These are phyloP conservation scores for Nemopilema nomurai DNA, from an alignment of 30 jellyfish, hydroid and myxozoan species.

Conservation along the genomic window DNA sequence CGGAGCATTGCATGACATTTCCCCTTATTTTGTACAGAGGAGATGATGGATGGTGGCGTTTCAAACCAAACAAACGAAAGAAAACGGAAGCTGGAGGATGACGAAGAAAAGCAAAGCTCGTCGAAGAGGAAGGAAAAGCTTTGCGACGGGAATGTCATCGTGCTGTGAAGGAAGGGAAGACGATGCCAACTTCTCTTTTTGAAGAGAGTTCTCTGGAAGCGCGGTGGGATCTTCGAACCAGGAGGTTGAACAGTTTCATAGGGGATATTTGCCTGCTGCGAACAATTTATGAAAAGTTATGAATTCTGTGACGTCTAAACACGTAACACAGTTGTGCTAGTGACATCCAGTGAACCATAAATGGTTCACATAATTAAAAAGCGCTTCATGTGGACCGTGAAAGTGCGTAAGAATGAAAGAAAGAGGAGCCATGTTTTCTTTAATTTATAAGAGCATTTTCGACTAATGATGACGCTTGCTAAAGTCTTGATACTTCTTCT, in stretches of 20 bases:
- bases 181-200: no score
- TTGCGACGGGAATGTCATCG: conserved; percentile 23
- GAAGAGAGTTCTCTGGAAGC: no score
- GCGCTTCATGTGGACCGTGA: not conserved
- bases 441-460: no score
- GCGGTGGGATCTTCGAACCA: no score
- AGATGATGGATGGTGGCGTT: conserved; percentile 20
- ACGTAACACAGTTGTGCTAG: not conserved
- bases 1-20: no score
- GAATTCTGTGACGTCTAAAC: not conserved
- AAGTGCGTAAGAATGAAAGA: no score
- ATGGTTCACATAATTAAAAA: not conserved
- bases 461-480: no score
- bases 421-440: no score
- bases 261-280: not conserved
- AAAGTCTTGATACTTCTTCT: no score
- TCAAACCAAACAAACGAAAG: conserved; percentile 23
- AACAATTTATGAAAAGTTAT: not conserved
- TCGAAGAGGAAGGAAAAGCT: conserved; percentile 19
- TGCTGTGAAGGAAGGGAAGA: conserved; percentile 6
- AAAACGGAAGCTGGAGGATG: conserved; percentile 31
- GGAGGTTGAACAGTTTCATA: no score
- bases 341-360: not conserved
- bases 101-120: conserved; percentile 7
- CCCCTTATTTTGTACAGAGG: conserved; percentile 24